Evolutionary conservation across 2,797 vertebrate species (phyloP).

Genomic region (Phataginus tricuspis): DNA sequence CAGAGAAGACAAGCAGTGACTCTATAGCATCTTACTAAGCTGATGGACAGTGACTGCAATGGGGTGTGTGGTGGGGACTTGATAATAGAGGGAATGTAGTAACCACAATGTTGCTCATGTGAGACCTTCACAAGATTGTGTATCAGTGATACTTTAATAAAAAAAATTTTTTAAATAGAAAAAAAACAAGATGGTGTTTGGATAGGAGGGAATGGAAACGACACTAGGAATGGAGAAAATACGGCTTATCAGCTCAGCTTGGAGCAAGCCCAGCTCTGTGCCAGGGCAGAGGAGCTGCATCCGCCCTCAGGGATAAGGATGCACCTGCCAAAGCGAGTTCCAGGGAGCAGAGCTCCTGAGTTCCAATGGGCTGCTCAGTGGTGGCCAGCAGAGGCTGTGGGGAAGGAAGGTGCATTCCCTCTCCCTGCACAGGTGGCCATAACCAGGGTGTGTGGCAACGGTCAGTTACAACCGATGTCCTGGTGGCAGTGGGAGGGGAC

Average conservation of each 20-base stretch:
- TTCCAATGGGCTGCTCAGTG: not conserved
- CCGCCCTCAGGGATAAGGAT: not conserved
- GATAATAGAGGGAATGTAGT: no score
- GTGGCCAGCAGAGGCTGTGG: not conserved
- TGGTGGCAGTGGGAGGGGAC: fast-evolving
- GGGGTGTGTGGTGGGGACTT: no score
- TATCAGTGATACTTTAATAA: no score
- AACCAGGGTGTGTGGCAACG: not conserved
- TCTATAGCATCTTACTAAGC: no score
- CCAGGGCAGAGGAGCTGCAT: not conserved
- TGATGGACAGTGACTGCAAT: no score
- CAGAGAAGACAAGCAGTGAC: no score
- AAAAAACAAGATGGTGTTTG: not conserved
- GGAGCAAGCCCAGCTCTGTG: not conserved
- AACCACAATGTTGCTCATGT: no score
- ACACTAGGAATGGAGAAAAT: not conserved
- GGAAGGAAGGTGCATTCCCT: not conserved
- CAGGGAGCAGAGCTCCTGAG: not conserved
- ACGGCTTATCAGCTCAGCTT: not conserved
- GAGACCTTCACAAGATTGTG: no score
- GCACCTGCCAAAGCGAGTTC: not conserved
- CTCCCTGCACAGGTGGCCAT: not conserved
- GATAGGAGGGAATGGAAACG: no score
- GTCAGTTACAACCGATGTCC: not conserved
- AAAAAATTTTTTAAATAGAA: no score